phyloP scores from a whole-genome alignment of 2,888 invertebrate genomes.

The Lepetodrilus schrolli region DNA sequence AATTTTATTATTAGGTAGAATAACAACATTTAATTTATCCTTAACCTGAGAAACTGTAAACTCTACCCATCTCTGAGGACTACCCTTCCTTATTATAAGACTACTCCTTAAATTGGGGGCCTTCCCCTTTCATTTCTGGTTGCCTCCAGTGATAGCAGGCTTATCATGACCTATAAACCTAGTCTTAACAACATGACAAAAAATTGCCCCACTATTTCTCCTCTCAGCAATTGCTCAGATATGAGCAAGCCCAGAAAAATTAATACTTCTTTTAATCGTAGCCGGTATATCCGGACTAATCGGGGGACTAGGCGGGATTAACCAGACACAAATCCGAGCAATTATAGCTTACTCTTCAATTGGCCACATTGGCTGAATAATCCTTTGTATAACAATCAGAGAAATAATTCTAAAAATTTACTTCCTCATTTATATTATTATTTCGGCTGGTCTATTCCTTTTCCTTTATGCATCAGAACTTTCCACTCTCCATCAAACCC shows the following conservation, averaged over 20 bases:
- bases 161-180: constrained; percentile 6
- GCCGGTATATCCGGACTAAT: constrained; percentile 13
- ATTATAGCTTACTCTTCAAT: constrained; percentile 51
- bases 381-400: not conserved
- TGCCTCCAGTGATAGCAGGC: constrained; percentile 5
- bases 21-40: not conserved
- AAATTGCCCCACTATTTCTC: constrained; percentile 24
- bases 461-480: not conserved
- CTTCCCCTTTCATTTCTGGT: constrained; percentile 31
- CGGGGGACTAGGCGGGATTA: constrained; percentile 43
- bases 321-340: constrained; percentile 37
- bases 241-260: not conserved
- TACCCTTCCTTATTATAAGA: not conserved
- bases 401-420: not conserved
- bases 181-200: constrained; percentile 26
- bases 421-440: constrained; percentile 1
- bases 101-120: not conserved
- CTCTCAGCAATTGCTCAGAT: not conserved
- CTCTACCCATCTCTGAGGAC: not conserved
- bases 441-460: not conserved
- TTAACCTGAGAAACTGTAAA: not conserved
- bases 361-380: constrained; percentile 49
- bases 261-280: not conserved
- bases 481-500: not conserved
- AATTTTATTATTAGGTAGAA: not conserved